Conservation (phyloP, 2,888 invertebrate genomes). For the Blomia tropicalis region DNA sequence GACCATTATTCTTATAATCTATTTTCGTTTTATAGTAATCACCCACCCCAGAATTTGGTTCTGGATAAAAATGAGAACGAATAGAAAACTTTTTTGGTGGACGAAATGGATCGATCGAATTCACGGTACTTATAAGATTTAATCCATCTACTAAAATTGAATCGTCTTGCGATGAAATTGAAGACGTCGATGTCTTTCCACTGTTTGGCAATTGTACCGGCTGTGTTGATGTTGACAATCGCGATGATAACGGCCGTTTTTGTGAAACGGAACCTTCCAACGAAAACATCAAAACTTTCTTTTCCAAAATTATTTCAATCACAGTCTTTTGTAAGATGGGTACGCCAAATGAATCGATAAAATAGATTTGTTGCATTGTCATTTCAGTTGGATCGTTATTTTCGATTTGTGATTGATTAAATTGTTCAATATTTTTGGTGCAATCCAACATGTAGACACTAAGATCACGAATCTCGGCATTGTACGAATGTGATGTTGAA, state of each 20-base stretch:
- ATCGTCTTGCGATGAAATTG: background rate
- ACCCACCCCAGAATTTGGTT: background rate
- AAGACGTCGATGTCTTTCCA: background rate
- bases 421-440: constrained; percentile 32
- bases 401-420: background rate
- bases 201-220: background rate
- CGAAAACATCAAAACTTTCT: constrained; percentile 33
- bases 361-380: constrained; percentile 54
- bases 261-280: background rate
- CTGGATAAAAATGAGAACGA: background rate
- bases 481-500: background rate
- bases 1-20: background rate
- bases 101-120: background rate
- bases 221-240: background rate
- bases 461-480: constrained; percentile 63
- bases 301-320: constrained; percentile 51
- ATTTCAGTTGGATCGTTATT: constrained; percentile 34
- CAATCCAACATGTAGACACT: constrained; percentile 64
- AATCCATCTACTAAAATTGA: constrained; percentile 13
- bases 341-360: constrained; percentile 51
- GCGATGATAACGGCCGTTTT: background rate
- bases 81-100: constrained; percentile 10
- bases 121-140: constrained; percentile 10
- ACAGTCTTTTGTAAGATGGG: constrained; percentile 79
- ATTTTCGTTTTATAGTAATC: background rate